Conservation (phyloP, 2,797 vertebrate genomes). For the Enteromius argenteus region DNA sequence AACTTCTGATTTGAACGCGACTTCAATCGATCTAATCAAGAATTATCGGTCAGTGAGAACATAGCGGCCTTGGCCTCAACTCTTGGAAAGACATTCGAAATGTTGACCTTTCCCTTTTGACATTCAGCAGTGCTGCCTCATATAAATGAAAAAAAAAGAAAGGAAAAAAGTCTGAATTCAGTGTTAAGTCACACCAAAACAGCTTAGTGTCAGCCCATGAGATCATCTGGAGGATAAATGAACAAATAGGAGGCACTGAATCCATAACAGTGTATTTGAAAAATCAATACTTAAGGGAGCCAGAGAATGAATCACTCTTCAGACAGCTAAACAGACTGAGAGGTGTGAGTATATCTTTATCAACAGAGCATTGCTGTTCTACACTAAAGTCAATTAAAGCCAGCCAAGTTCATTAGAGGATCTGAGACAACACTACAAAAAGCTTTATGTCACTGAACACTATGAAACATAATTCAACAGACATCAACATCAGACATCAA, state of each 20-base stretch:
- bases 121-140: background rate
- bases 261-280: slow-evolving; percentile 44
- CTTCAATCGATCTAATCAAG: background rate
- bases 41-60: slow-evolving; percentile 1
- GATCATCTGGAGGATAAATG: slow-evolving; percentile 37
- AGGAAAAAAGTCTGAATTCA: background rate
- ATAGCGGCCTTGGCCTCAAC: background rate
- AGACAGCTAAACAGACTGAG: slow-evolving; percentile 45
- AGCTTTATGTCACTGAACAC: slow-evolving; percentile 14
- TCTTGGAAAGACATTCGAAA: background rate
- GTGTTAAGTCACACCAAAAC: slow-evolving; percentile 6
- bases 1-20: slow-evolving; percentile 5
- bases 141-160: background rate
- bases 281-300: slow-evolving; percentile 43
- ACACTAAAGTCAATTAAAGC: slow-evolving; percentile 56
- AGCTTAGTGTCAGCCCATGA: slow-evolving; percentile 9
- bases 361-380: slow-evolving; percentile 48
- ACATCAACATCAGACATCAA: slow-evolving; percentile 28
- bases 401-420: slow-evolving; percentile 49
- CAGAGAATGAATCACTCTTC: slow-evolving; percentile 48
- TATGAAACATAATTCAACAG: slow-evolving; percentile 9
- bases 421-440: background rate
- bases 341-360: slow-evolving; percentile 53
- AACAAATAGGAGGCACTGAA: slow-evolving; percentile 26
- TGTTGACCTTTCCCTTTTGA: slow-evolving; percentile 7